A percentile compares a stretch with the other conserved stretches of the same genome.
Conservation (phyloP, 2,797 vertebrate species). For the Acanthiza pusilla region DNA sequence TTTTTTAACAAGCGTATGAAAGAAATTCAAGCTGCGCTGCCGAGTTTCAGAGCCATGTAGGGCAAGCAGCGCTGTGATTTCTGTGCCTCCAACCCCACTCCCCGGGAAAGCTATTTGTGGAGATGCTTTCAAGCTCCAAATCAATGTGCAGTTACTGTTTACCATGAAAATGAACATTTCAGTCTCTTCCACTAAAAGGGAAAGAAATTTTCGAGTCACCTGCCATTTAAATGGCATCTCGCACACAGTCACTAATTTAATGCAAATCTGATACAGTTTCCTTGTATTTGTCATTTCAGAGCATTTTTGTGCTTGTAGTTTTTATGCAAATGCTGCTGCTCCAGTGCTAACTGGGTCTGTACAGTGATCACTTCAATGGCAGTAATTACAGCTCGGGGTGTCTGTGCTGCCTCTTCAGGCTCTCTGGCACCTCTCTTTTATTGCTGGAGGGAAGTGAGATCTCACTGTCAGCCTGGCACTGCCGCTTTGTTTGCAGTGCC, state of each 20-base stretch:
- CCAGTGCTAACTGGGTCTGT: constrained; percentile 46
- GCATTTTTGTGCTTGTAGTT: constrained; percentile 44
- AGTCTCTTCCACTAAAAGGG: constrained; percentile 29
- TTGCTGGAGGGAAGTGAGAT: background rate
- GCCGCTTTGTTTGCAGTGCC: background rate
- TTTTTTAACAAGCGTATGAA: background rate
- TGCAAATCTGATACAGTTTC: constrained; percentile 50
- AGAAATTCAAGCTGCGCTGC: constrained; percentile 15
- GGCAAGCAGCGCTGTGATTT: constrained; percentile 1
- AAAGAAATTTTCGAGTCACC: constrained; percentile 60
- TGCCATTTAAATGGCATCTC: constrained; percentile 59
- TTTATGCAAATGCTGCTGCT: constrained; percentile 40
- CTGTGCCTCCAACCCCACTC: background rate
- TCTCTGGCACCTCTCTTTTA: constrained; percentile 17
- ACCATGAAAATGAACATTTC: constrained; percentile 63
- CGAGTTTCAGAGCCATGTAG: background rate
- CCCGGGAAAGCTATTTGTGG: constrained; percentile 17
- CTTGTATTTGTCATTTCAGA: background rate
- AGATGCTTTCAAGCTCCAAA: constrained; percentile 42
- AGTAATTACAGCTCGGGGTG: constrained; percentile 49
- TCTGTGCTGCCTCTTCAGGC: background rate
- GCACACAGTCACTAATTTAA: constrained; percentile 42
- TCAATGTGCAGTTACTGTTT: constrained; percentile 45
- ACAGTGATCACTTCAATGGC: constrained; percentile 50
- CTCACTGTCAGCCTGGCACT: background rate